These are phyloP conservation scores for Parapsyche elsis DNA, from an alignment of 1,140 invertebrate species.

Conservation along the genomic window DNA sequence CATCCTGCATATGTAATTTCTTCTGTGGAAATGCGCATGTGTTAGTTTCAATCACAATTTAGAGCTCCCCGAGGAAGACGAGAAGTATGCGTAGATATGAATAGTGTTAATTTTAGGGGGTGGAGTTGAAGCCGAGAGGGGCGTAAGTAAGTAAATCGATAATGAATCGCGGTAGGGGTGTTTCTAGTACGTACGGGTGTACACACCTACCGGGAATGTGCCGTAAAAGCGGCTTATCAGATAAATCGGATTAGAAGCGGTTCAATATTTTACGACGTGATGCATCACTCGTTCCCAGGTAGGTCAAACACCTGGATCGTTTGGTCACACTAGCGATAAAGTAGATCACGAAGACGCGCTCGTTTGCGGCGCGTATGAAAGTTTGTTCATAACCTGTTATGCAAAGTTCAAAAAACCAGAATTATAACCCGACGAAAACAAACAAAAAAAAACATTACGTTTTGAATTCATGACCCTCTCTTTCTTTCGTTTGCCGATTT, in stretches of 20 bases:
- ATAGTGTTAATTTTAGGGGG: constrained; percentile 4
- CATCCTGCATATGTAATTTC: too few relatives aligned
- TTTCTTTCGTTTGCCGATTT: neutral
- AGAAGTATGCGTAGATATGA: neutral
- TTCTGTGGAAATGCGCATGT: too few relatives aligned
- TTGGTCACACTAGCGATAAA: neutral
- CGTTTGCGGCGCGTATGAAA: constrained; percentile 6
- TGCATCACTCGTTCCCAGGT: constrained; percentile 11
- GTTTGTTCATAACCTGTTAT: constrained; percentile 37
- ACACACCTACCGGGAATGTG: too few relatives aligned
- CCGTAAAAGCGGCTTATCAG: too few relatives aligned
- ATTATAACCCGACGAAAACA: neutral
- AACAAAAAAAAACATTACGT: too few relatives aligned
- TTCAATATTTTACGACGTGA: constrained; percentile 19
- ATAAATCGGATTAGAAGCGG: neutral
- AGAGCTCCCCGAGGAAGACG: neutral
- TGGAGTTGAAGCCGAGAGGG: too few relatives aligned
- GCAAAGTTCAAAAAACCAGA: constrained; percentile 34
- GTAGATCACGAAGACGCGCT: constrained; percentile 17
- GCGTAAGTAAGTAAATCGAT: too few relatives aligned
- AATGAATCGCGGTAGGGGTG: too few relatives aligned
- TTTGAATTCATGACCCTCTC: neutral
- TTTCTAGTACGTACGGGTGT: too few relatives aligned
- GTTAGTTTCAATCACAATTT: neutral
- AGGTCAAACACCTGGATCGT: constrained; percentile 42